Base-by-base conservation (phyloP, 2,888 invertebrate species). In the Drosophila ezoana region DNA sequence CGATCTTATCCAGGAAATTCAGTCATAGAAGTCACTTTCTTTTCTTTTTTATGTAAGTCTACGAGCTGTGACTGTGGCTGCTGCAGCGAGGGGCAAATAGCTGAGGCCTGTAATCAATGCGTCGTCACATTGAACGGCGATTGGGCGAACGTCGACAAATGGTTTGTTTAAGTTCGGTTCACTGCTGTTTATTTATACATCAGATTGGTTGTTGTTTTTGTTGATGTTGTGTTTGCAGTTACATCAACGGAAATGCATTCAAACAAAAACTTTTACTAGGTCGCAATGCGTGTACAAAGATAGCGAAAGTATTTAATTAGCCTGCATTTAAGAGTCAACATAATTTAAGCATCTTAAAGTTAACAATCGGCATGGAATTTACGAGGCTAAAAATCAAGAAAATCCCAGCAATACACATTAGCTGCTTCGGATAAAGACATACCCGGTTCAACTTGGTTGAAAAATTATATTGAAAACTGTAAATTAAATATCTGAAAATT, bases 141-240 rank as follows among this genome's bases (percentile, higher is more conserved):
- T 63, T 61, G 66, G 72, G 41, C 43, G 81, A 75, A 61, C 40
- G 69, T 79, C 81, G 64, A 76, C 81, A 78, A 81, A 84, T 79
- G 76, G 88, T 86, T 84, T 84, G 86, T 87, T 84, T 87, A 78
- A 86, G 81, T 88, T 79, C 60, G 70, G 57, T 81, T 79, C 72
- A 69, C 41, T 67, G 65, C 65, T 79, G 87, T 85, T 87, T 89
- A 81, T 86, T 84, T 85, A 81, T 79, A 75, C 72, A 79, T 77
- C 68, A 77, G 81, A 79, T 85, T 64, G 81, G 47, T 58, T 53
- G 23, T 13, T 28, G 59, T 60, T 59, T 10, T 51, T 64, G 65
- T n/a, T 47, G 35, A 44, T 53, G 38, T 43, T 71, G 52, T 44
- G 33, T 16, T 52, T 53, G 59, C 65, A 53, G 14, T 43, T 45